Conservation (phyloP, 2,888 invertebrate species). For the Leucoma salicis region DNA sequence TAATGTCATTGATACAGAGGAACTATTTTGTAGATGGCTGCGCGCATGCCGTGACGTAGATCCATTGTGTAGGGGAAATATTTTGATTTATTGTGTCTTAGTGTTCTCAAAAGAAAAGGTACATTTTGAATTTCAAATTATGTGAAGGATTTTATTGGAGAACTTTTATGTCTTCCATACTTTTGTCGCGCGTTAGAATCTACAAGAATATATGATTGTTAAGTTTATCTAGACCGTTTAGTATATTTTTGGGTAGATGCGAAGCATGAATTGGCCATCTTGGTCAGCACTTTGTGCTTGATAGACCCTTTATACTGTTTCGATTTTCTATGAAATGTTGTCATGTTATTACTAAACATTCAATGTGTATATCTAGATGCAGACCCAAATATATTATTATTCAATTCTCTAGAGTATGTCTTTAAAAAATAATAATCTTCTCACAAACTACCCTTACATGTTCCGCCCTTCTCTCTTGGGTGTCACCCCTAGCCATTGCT, state of each 20-base stretch:
- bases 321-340: no score
- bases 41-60: constrained; percentile 40
- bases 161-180: no score
- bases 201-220: no score
- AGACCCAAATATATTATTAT: constrained; percentile 15
- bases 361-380: constrained; percentile 13
- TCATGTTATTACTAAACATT: not conserved
- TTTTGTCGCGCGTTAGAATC: no score
- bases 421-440: constrained; percentile 33
- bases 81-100: constrained; percentile 45
- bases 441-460: constrained; percentile 27
- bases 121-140: no score
- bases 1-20: constrained; percentile 48
- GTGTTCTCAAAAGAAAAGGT: constrained; percentile 32
- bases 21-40: constrained; percentile 47
- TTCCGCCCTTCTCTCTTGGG: constrained; percentile 48
- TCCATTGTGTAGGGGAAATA: constrained; percentile 33
- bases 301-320: no score
- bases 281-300: no score
- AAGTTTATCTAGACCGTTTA: no score
- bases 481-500: constrained; percentile 52
- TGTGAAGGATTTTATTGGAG: no score
- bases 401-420: constrained; percentile 14
- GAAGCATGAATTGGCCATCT: no score
- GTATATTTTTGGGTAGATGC: no score